Conservation (phyloP, 2,113 vertebrate genomes). For the Felis catus region F.catus_Fca126_mat1.0 CM031413.1:19007501-19008000, state of each 20-base stretch:
- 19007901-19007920: slow-evolving; percentile 46
- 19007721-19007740: slow-evolving; percentile 39
- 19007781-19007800: slow-evolving; percentile 12
- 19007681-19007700: slow-evolving; percentile 25
- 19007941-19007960: background rate
- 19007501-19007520: slow-evolving; percentile 31
- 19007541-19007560: background rate
- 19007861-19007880: slow-evolving; percentile 33
- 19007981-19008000: slow-evolving; percentile 24
- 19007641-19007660: slow-evolving; percentile 54
- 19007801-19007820: slow-evolving; percentile 11
- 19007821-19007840: slow-evolving; percentile 35
- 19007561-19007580: slow-evolving; percentile 58
- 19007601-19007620: slow-evolving; percentile 41
- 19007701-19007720: slow-evolving; percentile 8
- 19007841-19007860: slow-evolving; percentile 51
- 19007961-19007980: slow-evolving; percentile 36
- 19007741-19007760: slow-evolving; percentile 20
- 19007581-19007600: slow-evolving; percentile 57
- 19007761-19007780: slow-evolving; percentile 7
- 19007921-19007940: slow-evolving; percentile 56
- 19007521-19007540: slow-evolving; percentile 18
- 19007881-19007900: slow-evolving; percentile 55
- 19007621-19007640: slow-evolving; percentile 56
- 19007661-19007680: background rate